Base-by-base conservation (phyloP, 2,888 invertebrate genomes). In the Pachydiplax longipennis region DNA sequence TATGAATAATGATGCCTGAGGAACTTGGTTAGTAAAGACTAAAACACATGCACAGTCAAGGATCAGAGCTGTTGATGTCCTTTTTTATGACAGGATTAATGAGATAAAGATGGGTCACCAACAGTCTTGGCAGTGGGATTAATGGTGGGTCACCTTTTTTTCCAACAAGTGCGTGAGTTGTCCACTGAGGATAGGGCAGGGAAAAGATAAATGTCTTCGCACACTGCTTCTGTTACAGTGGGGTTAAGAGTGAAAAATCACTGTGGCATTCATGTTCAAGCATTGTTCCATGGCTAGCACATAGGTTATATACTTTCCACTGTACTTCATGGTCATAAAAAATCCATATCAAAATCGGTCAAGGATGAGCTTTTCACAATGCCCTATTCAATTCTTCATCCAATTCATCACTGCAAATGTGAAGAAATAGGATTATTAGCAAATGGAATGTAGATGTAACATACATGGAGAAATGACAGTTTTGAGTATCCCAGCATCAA, bases 261-360 rank as follows among this genome's bases (percentile, higher is more conserved):
- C 87, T 87, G 61, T 61, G 61, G 87, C 87, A 65, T 87, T 61
- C 87, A 87, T 48, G 87, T 87, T 87, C 87, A 87, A 65, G 87
- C 87, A 87, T 87, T 87, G 58, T 87, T 65, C 87, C 87, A 87
- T 87, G 87, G 87, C 61, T 87, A 87, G 87, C 61, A 87, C 87
- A 61, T 87, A 61, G 58, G 61, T 87, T 87, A 87, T 65, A 61
- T 61, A 61, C 61, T 87, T 87, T 87, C 58, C 87, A 87, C 87
- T 87, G 87, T 87, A 87, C 87, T 87, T 61, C 87, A 87, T 61
- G 61, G 35, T 87, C 37, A 87, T 87, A 61, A 87, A 87, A 87
- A 87, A 87, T 87, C 87, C 87, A 87, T 87, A 87, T 87, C 58
- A 87, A 87, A 87, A 61, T 87, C 35, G 61, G 87, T 61, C 61